phyloP scores from a whole-genome alignment of 2,797 vertebrate species.

The Hipposideros larvatus region DNA sequence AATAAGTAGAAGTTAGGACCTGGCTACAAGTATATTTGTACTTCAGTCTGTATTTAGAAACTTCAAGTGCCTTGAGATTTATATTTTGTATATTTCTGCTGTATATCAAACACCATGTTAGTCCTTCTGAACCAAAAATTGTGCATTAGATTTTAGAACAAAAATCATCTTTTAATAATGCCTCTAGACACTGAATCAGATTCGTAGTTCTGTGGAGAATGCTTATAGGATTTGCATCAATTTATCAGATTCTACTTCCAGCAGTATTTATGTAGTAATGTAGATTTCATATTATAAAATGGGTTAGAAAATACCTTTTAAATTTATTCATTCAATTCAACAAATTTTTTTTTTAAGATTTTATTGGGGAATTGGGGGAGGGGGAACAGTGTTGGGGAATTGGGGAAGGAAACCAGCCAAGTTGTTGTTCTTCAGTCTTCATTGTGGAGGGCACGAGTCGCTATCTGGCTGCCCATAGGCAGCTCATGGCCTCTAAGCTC shows the following conservation, averaged over 20 bases:
- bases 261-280: background rate
- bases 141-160: background rate
- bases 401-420: too few species aligned
- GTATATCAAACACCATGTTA: fast-evolving
- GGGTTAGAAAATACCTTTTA: background rate
- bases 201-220: background rate
- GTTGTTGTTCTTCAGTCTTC: too few species aligned
- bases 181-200: background rate
- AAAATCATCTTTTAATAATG: background rate
- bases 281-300: background rate
- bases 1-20: background rate
- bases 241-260: background rate
- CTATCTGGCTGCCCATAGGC: too few species aligned
- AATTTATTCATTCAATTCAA: background rate
- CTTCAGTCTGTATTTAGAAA: background rate
- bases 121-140: background rate
- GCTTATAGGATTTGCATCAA: background rate
- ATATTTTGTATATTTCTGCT: background rate
- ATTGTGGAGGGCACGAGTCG: too few species aligned
- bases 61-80: background rate
- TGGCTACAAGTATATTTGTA: background rate
- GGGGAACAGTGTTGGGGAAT: too few species aligned
- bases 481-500: too few species aligned
- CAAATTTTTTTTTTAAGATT: background rate
- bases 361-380: too few species aligned